A percentile compares a stretch with the other conserved stretches of the same genome.
phyloP scores from a whole-genome alignment of 2,888 invertebrate genomes.

The Drosophila setosimentum region DNA sequence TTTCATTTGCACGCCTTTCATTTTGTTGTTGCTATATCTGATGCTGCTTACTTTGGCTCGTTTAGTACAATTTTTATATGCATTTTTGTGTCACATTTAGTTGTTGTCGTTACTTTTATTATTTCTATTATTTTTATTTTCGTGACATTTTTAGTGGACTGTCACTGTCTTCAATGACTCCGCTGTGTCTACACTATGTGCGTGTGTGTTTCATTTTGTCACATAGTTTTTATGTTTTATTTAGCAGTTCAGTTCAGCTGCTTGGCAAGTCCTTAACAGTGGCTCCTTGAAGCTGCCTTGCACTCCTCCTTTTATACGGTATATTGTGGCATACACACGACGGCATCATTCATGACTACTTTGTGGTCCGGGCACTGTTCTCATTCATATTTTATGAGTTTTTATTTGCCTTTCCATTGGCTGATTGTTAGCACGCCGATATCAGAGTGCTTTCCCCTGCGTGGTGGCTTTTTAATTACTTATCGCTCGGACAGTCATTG shows the following conservation, averaged over 20 bases:
- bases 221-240: slow-evolving; percentile 81
- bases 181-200: slow-evolving; percentile 21
- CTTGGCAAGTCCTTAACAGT: slow-evolving; percentile 30
- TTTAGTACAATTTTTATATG: slow-evolving; percentile 62
- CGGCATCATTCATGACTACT: slow-evolving; percentile 33
- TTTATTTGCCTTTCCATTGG: slow-evolving; percentile 57
- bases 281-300: slow-evolving; percentile 28
- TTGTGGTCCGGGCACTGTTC: slow-evolving; percentile 32
- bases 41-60: slow-evolving; percentile 27
- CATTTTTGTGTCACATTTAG: slow-evolving; percentile 71
- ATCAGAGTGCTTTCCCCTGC: slow-evolving; percentile 18
- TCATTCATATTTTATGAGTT: slow-evolving; percentile 58
- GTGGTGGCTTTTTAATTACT: slow-evolving; percentile 63
- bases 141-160: slow-evolving; percentile 66
- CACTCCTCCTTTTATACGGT: slow-evolving; percentile 50
- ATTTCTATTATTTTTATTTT: slow-evolving; percentile 73
- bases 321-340: slow-evolving; percentile 27
- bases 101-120: slow-evolving; percentile 67
- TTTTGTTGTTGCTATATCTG: slow-evolving; percentile 20
- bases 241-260: slow-evolving; percentile 45
- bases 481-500: slow-evolving; percentile 61
- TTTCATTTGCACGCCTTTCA: slow-evolving; percentile 50
- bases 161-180: not conserved
- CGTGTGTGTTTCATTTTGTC: slow-evolving; percentile 65
- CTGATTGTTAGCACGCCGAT: slow-evolving; percentile 55